Evolutionary conservation across 2,888 invertebrate genomes (phyloP).

Genomic region (Orchestes rusci): DNA sequence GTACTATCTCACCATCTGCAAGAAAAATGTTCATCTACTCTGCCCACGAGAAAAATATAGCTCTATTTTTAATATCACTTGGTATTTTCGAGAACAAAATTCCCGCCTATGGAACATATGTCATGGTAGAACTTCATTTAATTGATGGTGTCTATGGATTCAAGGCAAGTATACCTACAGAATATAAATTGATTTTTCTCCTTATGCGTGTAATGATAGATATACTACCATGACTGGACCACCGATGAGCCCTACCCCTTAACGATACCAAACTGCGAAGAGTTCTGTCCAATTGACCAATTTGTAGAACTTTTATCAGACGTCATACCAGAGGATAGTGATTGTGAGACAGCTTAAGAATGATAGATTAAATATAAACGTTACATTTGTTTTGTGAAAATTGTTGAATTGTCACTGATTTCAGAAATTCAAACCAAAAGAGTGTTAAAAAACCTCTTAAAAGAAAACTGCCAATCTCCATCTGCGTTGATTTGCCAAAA

Average conservation of each 20-base stretch:
- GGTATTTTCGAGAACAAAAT: conserved; percentile 21
- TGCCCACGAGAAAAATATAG: conserved; percentile 26
- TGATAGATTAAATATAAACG: too few relatives aligned
- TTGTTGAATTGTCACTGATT: too few relatives aligned
- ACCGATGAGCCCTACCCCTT: conserved; percentile 12
- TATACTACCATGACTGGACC: conserved; percentile 28
- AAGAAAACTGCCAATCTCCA: too few relatives aligned
- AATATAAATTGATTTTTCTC: neutral
- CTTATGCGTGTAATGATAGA: conserved; percentile 22
- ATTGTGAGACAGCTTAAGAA: conserved; percentile 11
- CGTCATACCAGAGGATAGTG: conserved; percentile 9
- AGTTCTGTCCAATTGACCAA: conserved; percentile 15
- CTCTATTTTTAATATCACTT: conserved; percentile 18
- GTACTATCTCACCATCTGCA: conserved; percentile 8
- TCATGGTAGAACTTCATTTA: conserved; percentile 24
- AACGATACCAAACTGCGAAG: conserved; percentile 15
- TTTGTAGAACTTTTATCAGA: conserved; percentile 7
- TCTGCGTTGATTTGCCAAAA: too few relatives aligned
- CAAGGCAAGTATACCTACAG: conserved; percentile 24
- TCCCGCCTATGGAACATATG: conserved; percentile 22
- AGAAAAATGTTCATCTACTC: conserved; percentile 28
- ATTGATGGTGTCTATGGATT: conserved; percentile 23
- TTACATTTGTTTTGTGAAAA: too few relatives aligned
- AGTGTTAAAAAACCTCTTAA: too few relatives aligned
- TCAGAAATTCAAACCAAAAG: too few relatives aligned